Evolutionary conservation across 2,888 invertebrate species (phyloP).

Genomic region (Pammene aurita): DNA sequence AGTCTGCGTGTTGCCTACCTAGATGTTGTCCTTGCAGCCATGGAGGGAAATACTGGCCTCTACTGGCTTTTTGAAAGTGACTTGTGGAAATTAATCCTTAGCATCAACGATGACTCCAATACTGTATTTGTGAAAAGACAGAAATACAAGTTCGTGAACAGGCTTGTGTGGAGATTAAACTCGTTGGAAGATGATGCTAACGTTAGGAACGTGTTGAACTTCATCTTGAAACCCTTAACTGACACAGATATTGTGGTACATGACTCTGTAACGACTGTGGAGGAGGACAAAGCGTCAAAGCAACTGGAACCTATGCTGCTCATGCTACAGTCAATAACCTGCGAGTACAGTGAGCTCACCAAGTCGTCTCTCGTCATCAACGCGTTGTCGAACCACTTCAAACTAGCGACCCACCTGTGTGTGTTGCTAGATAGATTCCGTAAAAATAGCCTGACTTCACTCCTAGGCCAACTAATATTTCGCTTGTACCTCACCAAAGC

Average conservation of each 20-base stretch:
- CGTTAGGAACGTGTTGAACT: conserved; percentile 80
- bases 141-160: conserved; percentile 85
- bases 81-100: conserved; percentile 86
- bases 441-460: conserved; percentile 70
- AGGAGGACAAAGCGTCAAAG: conserved; percentile 76
- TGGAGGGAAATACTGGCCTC: conserved; percentile 85
- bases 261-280: conserved; percentile 77
- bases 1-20: conserved; percentile 87
- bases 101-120: conserved; percentile 85
- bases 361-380: conserved; percentile 62
- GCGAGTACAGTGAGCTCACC: conserved; percentile 74
- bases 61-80: conserved; percentile 85
- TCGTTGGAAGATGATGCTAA: conserved; percentile 75
- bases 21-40: conserved; percentile 83
- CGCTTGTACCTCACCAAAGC: conserved; percentile 70
- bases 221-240: conserved; percentile 84
- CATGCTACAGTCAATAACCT: conserved; percentile 80
- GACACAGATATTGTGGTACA: conserved; percentile 60
- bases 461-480: conserved; percentile 78
- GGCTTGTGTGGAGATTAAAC: conserved; percentile 82
- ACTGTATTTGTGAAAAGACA: conserved; percentile 89
- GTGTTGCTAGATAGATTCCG: conserved; percentile 69
- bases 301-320: conserved; percentile 82
- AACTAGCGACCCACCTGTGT: conserved; percentile 68
- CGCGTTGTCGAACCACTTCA: conserved; percentile 61